A percentile compares a stretch with the other conserved stretches of the same genome.
phyloP scores from a whole-genome alignment of 2,797 vertebrate genomes.

The Rhynchonycteris naso region DNA sequence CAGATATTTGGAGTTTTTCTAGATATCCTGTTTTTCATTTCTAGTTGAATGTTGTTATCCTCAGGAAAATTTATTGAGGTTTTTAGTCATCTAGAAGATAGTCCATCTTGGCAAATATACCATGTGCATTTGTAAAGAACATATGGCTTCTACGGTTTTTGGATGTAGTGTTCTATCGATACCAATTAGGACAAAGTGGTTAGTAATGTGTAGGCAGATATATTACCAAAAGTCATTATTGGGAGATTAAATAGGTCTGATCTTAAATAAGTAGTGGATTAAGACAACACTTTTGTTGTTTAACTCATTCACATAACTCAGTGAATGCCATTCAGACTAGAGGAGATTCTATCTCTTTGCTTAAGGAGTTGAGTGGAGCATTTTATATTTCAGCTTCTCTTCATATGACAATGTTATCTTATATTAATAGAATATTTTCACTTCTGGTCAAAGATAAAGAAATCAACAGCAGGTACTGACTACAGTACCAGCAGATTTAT shows the following conservation, averaged over 20 bases:
- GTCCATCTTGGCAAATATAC: background rate
- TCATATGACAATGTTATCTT: background rate
- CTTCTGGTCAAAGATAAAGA: background rate
- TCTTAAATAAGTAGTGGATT: constrained; percentile 10
- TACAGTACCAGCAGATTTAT: background rate
- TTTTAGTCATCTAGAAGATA: background rate
- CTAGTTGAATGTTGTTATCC: background rate
- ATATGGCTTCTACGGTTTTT: background rate
- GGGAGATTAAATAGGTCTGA: background rate
- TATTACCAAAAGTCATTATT: constrained; percentile 36
- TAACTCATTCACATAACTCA: background rate
- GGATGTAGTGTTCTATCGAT: background rate
- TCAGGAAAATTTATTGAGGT: background rate
- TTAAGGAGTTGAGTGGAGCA: background rate
- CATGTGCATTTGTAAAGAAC: background rate
- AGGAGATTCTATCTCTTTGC: background rate
- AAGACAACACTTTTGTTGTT: background rate
- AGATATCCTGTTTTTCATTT: background rate
- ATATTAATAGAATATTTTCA: background rate
- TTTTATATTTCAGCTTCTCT: background rate
- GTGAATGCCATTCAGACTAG: background rate
- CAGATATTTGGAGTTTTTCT: background rate
- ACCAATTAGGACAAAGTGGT: background rate
- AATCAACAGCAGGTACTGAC: background rate
- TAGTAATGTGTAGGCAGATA: background rate